A percentile compares a stretch with the other conserved stretches of the same genome.
These are phyloP conservation scores for Cotesia congregata DNA, from an alignment of 2,888 invertebrate species.

Conservation along the genomic window DNA sequence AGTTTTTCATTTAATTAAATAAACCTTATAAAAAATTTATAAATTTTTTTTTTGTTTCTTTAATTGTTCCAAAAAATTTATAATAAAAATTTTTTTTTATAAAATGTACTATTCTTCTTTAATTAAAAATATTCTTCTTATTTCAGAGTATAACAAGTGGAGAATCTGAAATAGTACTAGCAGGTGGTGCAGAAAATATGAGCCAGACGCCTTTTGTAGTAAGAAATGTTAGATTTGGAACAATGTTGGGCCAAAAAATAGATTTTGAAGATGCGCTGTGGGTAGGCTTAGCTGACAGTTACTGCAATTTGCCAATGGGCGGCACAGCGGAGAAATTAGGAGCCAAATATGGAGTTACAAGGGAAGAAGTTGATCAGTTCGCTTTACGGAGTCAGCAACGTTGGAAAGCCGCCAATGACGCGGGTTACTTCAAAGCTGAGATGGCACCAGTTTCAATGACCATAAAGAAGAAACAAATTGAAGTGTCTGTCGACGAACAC, in stretches of 20 bases:
- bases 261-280: slow-evolving; percentile 92
- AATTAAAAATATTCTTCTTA: slow-evolving; percentile 33
- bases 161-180: slow-evolving; percentile 86
- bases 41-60: too few species aligned
- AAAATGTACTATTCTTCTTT: background rate
- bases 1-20: too few species aligned
- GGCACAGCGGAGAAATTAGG: slow-evolving; percentile 95
- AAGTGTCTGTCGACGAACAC: slow-evolving; percentile 91
- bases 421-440: slow-evolving; percentile 91
- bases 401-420: slow-evolving; percentile 93
- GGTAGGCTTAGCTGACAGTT: slow-evolving; percentile 88
- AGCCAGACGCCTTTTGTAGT: slow-evolving; percentile 90
- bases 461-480: slow-evolving; percentile 85
- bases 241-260: slow-evolving; percentile 82
- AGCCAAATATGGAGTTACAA: slow-evolving; percentile 83
- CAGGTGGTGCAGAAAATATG: slow-evolving; percentile 97
- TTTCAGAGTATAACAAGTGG: slow-evolving; percentile 88
- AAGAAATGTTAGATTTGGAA: slow-evolving; percentile 89
- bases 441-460: slow-evolving; percentile 88
- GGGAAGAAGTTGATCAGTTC: slow-evolving; percentile 88
- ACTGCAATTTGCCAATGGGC: slow-evolving; percentile 95
- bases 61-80: too few species aligned
- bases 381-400: slow-evolving; percentile 86
- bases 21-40: too few species aligned
- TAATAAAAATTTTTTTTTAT: too few species aligned